A percentile compares a stretch with the other conserved stretches of the same genome.
These are phyloP conservation scores for Dendrocopos noguchii DNA, from an alignment of 2,113 vertebrate genomes.

Conservation along the genomic window DNA sequence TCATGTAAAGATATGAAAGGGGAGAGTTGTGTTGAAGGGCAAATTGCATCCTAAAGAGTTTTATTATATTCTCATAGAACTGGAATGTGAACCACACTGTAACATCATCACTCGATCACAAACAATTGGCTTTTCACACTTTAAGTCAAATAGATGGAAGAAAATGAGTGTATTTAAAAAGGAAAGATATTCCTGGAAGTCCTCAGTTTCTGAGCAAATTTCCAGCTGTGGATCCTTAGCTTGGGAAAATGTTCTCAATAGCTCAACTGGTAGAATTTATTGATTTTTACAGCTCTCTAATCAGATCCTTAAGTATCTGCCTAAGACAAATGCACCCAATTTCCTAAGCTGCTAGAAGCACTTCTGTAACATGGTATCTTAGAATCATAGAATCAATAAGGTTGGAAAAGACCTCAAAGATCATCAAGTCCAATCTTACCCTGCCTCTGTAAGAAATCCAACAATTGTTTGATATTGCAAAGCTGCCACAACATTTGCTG, in stretches of 20 bases:
- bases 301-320: neutral
- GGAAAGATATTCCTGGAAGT: neutral
- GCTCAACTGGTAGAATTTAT: neutral
- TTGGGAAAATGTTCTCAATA: neutral
- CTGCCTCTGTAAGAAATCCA: neutral
- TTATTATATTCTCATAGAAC: neutral
- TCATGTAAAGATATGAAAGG: neutral
- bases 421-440: neutral
- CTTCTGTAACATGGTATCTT: neutral
- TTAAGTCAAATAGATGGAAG: neutral
- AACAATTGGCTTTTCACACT: neutral
- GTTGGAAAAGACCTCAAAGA: too few species aligned
- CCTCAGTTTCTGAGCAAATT: neutral
- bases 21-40: neutral
- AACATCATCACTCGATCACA: neutral
- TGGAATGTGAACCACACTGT: neutral
- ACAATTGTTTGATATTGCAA: neutral
- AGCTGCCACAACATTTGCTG: neutral
- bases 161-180: neutral
- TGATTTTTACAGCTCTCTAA: constrained; percentile 2
- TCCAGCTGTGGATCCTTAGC: neutral
- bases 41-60: neutral
- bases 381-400: too few species aligned
- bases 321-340: neutral
- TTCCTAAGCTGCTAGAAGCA: neutral